Conservation (phyloP, 2,888 invertebrate genomes). For the Anagyrus pseudococci region DNA sequence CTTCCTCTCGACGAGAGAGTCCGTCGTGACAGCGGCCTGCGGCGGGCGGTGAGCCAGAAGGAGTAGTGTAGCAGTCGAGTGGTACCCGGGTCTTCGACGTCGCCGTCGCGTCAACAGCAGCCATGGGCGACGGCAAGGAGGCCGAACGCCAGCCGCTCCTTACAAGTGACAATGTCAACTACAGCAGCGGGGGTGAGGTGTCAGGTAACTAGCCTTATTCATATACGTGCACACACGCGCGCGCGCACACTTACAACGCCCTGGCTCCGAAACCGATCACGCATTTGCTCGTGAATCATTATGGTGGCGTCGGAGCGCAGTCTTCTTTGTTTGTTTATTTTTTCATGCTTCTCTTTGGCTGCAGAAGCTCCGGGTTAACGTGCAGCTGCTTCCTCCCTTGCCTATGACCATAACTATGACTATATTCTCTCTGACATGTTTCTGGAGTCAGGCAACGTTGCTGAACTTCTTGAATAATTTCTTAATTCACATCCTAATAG, state of each 20-base stretch:
- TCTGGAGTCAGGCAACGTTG: no score
- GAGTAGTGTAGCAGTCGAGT: neutral
- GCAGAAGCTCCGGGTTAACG: no score
- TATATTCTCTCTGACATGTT: no score
- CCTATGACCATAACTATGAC: no score
- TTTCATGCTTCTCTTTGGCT: no score
- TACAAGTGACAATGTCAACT: constrained; percentile 58
- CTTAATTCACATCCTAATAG: no score
- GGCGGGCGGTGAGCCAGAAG: neutral
- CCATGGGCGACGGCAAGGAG: constrained; percentile 71
- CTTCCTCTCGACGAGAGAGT: neutral
- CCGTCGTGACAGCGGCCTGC: constrained; percentile 5
- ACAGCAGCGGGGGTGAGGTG: constrained; percentile 43
- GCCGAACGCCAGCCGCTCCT: constrained; percentile 71
- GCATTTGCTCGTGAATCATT: no score
- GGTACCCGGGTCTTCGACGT: constrained; percentile 3
- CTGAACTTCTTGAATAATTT: no score
- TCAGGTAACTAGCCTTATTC: constrained; percentile 22
- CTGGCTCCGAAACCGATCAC: no score
- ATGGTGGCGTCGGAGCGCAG: no score
- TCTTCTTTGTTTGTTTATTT: no score
- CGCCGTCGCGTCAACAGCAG: neutral
- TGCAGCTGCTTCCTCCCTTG: no score
- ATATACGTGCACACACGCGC: neutral
- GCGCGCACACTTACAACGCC: neutral